Evolutionary conservation across 2,113 vertebrate species (phyloP).

Genomic region (Trematomus loennbergii): DNA sequence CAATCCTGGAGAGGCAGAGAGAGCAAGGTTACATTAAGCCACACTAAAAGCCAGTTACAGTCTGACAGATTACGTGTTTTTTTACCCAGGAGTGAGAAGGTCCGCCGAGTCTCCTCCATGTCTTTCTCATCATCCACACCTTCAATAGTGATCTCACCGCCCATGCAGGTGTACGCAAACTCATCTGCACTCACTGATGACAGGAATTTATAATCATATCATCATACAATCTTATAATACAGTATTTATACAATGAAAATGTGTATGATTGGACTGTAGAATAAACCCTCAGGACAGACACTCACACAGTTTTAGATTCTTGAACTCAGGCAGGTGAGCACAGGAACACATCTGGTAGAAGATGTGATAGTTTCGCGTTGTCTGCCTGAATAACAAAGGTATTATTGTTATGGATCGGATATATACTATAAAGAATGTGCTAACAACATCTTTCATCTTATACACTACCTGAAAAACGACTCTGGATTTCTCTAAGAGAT

Average conservation of each 20-base stretch:
- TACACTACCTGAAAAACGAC: conserved; percentile 93
- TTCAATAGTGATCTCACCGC: conserved; percentile 87
- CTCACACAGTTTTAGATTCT: conserved; percentile 90
- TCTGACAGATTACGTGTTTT: not conserved
- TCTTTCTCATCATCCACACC: conserved; percentile 90
- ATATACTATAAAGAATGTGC: no score
- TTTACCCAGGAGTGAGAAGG: conserved; percentile 91
- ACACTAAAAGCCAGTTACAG: not conserved
- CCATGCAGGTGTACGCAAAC: conserved; percentile 92
- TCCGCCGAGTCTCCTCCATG: conserved; percentile 92
- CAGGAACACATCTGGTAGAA: conserved; percentile 98
- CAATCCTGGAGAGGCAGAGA: conserved; percentile 83
- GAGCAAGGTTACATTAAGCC: not conserved
- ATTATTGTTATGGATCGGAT: not conserved
- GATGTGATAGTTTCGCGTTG: conserved; percentile 97
- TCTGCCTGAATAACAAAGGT: conserved; percentile 87
- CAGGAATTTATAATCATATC: conserved; percentile 4
- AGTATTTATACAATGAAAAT: not conserved
- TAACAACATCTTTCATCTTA: not conserved
- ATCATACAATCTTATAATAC: not conserved
- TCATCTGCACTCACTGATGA: conserved; percentile 89
- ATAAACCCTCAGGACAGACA: conserved; percentile 41
- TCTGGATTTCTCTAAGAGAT: conserved; percentile 97
- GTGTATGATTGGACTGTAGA: not conserved
- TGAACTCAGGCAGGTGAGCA: conserved; percentile 88